Base-by-base conservation (phyloP, 2,797 vertebrate species). In the Helarctos malayanus region DNA sequence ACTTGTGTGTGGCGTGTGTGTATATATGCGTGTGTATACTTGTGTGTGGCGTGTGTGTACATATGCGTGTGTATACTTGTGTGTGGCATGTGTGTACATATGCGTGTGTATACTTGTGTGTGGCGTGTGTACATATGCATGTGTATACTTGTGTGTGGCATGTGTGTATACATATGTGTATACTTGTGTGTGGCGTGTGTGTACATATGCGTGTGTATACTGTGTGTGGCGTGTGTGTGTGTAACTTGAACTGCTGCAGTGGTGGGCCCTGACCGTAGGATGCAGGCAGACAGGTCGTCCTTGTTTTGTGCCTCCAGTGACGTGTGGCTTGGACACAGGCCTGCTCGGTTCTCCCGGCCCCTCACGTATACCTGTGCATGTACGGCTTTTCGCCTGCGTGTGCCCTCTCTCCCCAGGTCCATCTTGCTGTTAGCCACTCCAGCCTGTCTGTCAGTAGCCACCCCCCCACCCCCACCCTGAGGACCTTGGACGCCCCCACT, bases 261-360 rank as follows among this genome's bases (percentile, higher is more conserved):
- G 19, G 27, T 3, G n/a, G 8, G 19, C 61, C 68, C 73, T 80
- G 73, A 32, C 78, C 0, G 0, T 27, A 19, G 11, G 0, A 61
- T 3, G 41, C 4, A 0, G 4, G 16, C 56, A 19, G 18, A 2
- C 10, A 1, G 21, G n/a, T 5, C 4, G 5, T 3, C 38, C 18
- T 0, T 0, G 0, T 5, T 6, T 19, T 0, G 16, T 4, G 3
- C 32, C 0, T 0, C 7, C 5, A 4, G 29, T 38, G 75, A 16
- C 2, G 0, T 0, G 3, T 2, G 41, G 41, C 35, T 59, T 18
- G 23, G 3, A 16, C 23, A 13, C 11, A 32, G 80, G 18, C 57
- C 80, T 16, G 10, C 80, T 1, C 4, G 0, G 29, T 14, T 14
- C 54, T n/a, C 27, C 23, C 0, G 8, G 38, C 19, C 54, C 69